Evolutionary conservation across 2,888 invertebrate species (phyloP), one percentile per base, ranked within the genome.

Genomic region (Priocnemis perturbator): DNA sequence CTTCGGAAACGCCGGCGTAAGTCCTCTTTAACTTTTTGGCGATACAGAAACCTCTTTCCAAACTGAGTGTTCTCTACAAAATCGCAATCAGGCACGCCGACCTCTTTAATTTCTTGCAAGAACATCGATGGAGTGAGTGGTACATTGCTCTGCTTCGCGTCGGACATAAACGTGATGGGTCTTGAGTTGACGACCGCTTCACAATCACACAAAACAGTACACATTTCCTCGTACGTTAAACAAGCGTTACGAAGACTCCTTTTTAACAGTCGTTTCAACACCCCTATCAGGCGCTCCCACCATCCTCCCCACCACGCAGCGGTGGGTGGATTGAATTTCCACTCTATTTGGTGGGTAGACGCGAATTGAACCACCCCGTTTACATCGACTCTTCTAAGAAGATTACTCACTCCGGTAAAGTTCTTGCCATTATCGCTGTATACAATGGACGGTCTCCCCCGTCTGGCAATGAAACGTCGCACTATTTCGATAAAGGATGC

Each of bases 391-490:
- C 30, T 47, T 17, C 45, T 47, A 61, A 84, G 69, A 0, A 64
- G 47, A 62, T 85, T 86, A 0, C 73, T 73, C 78, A 71, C 9
- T 0, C 87, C 83, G 0, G 79, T 65, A 70, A 90, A 89, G 67
- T 88, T 87, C 0, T 84, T 84, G 0, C 86, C 88, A 67, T 89
- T 89, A 68, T 90, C 89, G 15, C 78, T 78, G 60, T 78, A 86
- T 5, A 88, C 82, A 7, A 71, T 73, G 0, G 62, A 65, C 0
- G 85, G 85, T 37, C 82, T 67, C 4, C 89, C 85, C 23, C 85
- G 67, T 48, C 86, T 65, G 0, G 83, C 77, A 17, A 86, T 74
- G 62, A 89, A 89, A 53, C 87, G 64, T 45, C 83, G 60, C 9
- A 89, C 65, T 9, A 81, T 78, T 20, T 65, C 73, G 9, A 88